Base-by-base conservation (phyloP, 2,113 vertebrate genomes). In the Zosterops japonicus region DNA sequence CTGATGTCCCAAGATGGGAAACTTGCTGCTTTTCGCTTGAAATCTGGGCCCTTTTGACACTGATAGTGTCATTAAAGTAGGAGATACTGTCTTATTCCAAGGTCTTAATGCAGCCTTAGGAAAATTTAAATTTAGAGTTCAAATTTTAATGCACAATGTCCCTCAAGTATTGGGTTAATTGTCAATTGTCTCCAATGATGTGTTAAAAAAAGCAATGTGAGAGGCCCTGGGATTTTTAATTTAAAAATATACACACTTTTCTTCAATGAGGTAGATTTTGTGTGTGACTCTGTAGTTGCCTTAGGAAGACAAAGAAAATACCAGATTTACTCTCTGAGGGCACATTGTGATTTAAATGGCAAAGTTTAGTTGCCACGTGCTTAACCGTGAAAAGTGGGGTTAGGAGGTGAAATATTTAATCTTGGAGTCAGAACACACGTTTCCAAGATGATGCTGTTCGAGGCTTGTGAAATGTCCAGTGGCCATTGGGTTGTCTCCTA, bases 231-330 rank as follows among this genome's bases (percentile, higher is more conserved):
- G 28, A 64, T 60, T 93, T 90, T 87, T 70, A 63, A 50, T 68
- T 57, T 5, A 7, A 31, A 15, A 55, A 50, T 22, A 33, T 2
- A 4, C 14, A 16, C 19, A 3, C 20, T 63, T 33, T 50, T 76
- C 22, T 67, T 67, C 79, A 63, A 8, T 17, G 9, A 35, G 5
- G 12, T 18, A 22, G 21, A 31, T 95, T 60, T 71, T 2, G 0
- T 49, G 36, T 55, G 29, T 0, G 0, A 17, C 71, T 83, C 29
- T 2, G 0, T 46, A 41, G 41, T 47, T 85, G 52, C 31, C 29
- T 77, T 70, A 65, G 82, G 74, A 90, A 61, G 44, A 49, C n/a
- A 76, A 64, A 71, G 14, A 60, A 28, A 31, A 36, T 12, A 52
- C 21, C 2, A n/a, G 36, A 47, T 77, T 65, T 59, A 42, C 8